A percentile compares a stretch with the other conserved stretches of the same genome.
Evolutionary conservation across 2,113 vertebrate genomes (phyloP).

Genomic region (Colaptes auratus): DNA sequence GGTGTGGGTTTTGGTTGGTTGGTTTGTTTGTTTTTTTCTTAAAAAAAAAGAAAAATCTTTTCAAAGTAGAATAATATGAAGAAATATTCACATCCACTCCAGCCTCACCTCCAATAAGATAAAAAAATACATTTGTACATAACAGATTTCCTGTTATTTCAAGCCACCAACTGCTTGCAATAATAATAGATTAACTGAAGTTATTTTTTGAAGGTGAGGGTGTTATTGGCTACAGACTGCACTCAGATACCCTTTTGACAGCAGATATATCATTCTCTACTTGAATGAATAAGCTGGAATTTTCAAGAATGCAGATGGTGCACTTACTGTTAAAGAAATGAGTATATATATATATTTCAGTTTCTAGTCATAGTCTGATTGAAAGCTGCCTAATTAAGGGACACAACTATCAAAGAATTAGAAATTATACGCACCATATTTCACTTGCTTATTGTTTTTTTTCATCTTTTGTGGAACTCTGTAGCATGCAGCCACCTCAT

Average conservation of each 20-base stretch:
- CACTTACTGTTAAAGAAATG: not conserved
- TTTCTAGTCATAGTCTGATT: not conserved
- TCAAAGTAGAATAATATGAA: not conserved
- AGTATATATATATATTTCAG: not conserved
- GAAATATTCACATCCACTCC: not conserved
- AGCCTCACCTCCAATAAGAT: not conserved
- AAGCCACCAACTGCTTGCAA: not conserved
- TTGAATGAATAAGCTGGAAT: not conserved
- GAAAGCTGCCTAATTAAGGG: not conserved
- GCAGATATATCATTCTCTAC: not conserved
- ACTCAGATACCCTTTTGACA: not conserved
- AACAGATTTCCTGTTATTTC: not conserved
- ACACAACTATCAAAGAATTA: not conserved
- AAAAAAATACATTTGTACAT: not conserved
- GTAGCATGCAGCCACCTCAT: not conserved
- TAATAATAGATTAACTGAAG: not conserved
- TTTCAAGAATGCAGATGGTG: not conserved
- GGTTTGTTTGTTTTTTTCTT: not conserved
- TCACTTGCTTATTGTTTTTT: not conserved
- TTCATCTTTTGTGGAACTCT: not conserved
- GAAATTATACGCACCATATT: not conserved
- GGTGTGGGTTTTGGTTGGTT: not conserved
- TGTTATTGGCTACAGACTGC: not conserved
- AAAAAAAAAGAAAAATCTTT: not conserved
- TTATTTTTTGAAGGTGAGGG: conserved; percentile 19